These are phyloP conservation scores for Puffinus mauretanicus DNA, from an alignment of 2,113 vertebrate species.

Conservation along the genomic window DNA sequence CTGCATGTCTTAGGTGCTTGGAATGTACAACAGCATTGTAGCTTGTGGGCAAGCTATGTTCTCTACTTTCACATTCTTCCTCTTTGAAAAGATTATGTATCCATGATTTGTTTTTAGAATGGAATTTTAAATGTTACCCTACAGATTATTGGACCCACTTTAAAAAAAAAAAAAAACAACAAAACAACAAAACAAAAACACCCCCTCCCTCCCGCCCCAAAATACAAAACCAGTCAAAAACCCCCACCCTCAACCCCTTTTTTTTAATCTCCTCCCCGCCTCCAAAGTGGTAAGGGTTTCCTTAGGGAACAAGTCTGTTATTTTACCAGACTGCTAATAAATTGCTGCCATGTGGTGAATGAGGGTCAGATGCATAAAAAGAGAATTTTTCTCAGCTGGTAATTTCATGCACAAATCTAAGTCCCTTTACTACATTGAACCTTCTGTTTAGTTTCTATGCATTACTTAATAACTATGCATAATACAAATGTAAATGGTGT, in stretches of 20 bases:
- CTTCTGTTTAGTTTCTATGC: background rate
- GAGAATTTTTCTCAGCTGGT: background rate
- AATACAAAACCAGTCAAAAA: background rate
- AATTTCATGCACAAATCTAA: background rate
- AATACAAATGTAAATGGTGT: background rate
- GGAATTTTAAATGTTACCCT: background rate
- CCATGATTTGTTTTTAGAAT: background rate
- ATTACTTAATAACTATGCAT: background rate
- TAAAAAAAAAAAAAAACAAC: too few relatives aligned
- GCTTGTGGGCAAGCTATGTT: background rate
- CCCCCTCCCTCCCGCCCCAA: rapidly evolving
- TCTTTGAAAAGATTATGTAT: background rate
- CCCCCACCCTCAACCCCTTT: rapidly evolving
- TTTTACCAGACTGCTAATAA: background rate
- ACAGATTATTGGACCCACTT: background rate
- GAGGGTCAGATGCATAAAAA: background rate
- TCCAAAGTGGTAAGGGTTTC: background rate
- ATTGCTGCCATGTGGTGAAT: background rate
- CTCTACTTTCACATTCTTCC: background rate
- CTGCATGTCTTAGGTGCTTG: background rate
- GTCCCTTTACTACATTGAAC: background rate
- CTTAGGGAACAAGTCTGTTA: background rate
- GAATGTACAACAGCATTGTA: background rate
- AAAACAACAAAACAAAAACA: too few relatives aligned
- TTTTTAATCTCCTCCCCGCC: background rate